Conservation (phyloP, 2,113 vertebrate species). For the Oryzias curvinotus region DNA sequence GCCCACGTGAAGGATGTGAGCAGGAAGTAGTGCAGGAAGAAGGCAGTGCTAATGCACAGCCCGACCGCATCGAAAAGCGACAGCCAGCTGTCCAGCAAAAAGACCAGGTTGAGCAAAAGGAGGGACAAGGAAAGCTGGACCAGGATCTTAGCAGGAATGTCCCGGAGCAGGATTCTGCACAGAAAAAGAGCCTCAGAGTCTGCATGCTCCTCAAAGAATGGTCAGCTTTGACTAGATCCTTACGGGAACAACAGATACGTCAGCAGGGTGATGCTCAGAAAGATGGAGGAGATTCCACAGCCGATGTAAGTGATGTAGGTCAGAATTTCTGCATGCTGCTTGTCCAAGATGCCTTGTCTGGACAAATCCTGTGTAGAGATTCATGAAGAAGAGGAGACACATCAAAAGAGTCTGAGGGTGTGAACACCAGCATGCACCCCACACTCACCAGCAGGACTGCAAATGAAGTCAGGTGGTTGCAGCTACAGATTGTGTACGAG, state of each 20-base stretch:
- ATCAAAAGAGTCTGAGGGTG: not conserved
- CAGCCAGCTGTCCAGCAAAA: constrained; percentile 91
- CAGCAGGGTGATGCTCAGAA: constrained; percentile 88
- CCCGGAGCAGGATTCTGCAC: constrained; percentile 88
- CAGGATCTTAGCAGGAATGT: constrained; percentile 95
- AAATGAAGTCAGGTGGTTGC: constrained; percentile 93
- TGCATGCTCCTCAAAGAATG: not conserved
- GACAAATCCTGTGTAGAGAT: constrained; percentile 81
- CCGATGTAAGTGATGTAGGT: constrained; percentile 94
- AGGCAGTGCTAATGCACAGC: constrained; percentile 88
- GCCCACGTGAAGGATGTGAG: constrained; percentile 96
- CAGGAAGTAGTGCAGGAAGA: constrained; percentile 96
- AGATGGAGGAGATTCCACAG: constrained; percentile 91
- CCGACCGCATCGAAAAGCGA: constrained; percentile 75
- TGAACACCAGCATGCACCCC: not conserved
- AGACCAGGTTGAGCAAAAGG: constrained; percentile 87
- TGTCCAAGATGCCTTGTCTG: constrained; percentile 60
- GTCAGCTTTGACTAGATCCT: constrained; percentile 48
- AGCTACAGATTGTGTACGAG: constrained; percentile 85
- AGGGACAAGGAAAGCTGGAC: constrained; percentile 90
- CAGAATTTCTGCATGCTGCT: constrained; percentile 77
- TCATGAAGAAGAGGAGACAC: not conserved
- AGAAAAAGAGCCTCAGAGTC: constrained; percentile 2
- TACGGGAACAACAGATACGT: constrained; percentile 93
- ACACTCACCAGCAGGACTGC: constrained; percentile 85